Evolutionary conservation across 2,797 vertebrate genomes (phyloP), one percentile per base, ranked within the genome.

Genomic region (Lepilemur septentrionalis): DNA sequence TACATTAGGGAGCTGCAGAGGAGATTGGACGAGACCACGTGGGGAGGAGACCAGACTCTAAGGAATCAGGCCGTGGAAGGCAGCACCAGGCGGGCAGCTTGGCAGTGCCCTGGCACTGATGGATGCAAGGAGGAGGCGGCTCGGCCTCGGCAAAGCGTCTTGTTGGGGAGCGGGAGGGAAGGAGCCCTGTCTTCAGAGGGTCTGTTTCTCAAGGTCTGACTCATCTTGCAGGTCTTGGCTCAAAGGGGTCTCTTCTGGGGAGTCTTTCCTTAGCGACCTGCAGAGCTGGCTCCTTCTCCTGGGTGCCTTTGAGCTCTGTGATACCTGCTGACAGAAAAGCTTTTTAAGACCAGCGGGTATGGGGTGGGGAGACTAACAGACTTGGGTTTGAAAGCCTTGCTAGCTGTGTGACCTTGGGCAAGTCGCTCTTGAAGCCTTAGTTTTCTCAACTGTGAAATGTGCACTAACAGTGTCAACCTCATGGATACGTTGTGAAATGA

Each of bases 381-480:
- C 41, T 38, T 90, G 52, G 35, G 5, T 86, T 46, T 69, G 46
- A 90, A 76, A 20, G 4, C 63, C 25, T 50, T 14, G 6, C 23
- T 23, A 28, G 46, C 48, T 15, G 1, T 46, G 14, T 28, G 76
- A 78, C 20, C 20, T 82, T 35, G 50, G 48, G 30, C 5, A 43
- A 73, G 63, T 67, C 9, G 15, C 23, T 81, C 85, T 82, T 11
- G 28, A 81, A 50, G 18, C 28, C 50, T 87, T 88, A 15, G 18
- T 92, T 87, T 92, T 93, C 93, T 92, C 57, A 75, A 2, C 35
- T 92, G 67, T 93, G 91, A 92, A 69, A 38, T 63, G 69, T 55
- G 73, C 20, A 52, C 35, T 30, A 38, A 32, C 15, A 14, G 41
- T 15, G 15, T 43, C 65, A 70, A 23, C 32, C 41, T 41, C 23